A percentile compares a stretch with the other conserved stretches of the same genome.
Conservation (phyloP, 2,113 vertebrate species). For the Nyctibius bracteatus region DNA sequence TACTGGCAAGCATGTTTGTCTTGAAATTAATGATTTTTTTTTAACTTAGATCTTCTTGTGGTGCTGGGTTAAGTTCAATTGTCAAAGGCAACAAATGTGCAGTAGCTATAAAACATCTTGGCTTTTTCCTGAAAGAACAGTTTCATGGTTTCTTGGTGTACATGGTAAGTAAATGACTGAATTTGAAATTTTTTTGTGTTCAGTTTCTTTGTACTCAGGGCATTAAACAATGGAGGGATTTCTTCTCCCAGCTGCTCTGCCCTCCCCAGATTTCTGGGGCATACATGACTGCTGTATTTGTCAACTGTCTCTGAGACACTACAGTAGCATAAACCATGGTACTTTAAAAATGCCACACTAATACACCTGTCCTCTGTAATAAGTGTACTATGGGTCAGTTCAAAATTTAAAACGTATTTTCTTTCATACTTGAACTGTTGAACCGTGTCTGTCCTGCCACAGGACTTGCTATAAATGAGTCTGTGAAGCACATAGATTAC, state of each 20-base stretch:
- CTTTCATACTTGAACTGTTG: not conserved
- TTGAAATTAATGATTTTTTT: slow-evolving; percentile 1
- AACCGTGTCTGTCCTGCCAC: not conserved
- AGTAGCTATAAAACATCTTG: not conserved
- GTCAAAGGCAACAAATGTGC: not conserved
- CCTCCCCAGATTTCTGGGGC: not conserved
- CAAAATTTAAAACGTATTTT: not conserved
- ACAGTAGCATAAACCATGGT: not conserved
- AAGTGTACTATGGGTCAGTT: not conserved
- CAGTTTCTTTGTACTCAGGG: not conserved
- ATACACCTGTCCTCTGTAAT: not conserved
- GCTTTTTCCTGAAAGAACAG: not conserved
- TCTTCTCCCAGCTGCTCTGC: not conserved
- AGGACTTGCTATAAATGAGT: not conserved
- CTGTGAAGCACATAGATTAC: not conserved
- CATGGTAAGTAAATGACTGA: not conserved
- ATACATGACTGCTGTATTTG: not conserved
- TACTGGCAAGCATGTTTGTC: not conserved
- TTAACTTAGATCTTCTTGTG: not conserved
- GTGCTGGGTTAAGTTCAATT: not conserved
- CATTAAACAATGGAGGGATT: not conserved
- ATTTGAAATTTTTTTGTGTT: not conserved
- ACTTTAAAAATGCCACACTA: not conserved
- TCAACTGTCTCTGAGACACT: not conserved
- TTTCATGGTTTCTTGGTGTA: not conserved